Base-by-base conservation (phyloP, 1,140 invertebrate genomes). In the Dolichoris vasculosae region DNA sequence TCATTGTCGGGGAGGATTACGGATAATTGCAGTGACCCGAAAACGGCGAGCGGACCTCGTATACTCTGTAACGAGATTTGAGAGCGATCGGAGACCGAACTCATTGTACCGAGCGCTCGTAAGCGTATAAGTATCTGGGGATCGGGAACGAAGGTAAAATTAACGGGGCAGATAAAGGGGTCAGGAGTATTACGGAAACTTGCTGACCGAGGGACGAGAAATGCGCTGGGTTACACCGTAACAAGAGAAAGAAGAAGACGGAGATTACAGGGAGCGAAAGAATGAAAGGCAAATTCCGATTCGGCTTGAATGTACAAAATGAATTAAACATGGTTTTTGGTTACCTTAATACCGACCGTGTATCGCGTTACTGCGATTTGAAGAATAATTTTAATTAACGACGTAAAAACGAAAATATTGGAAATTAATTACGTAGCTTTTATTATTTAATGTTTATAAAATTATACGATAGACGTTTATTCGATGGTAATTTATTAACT, bases 21-120 rank as follows among this genome's bases (percentile, higher is more conserved):
- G 84, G 84, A 89, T 90, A 89, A 90, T 90, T 90, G 88, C 88
- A 86, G 32, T 88, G 89, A 90, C 89, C 89, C 87, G 88, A 87
- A 90, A 90, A 89, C 82, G 84, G 84, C 82, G 32, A 64, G 15
- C 23, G 30, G 20, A 30, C 82, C 43, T 32, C 35, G 32, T 63
- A 4, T 51, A 40, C 0, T 64, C 63, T 89, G 88, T 89, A 89
- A 88, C 88, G 86, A 87, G 87, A 89, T 89, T 89, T 81, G 73
- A 88, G 86, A 87, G 87, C 3, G 30, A 59, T 32, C 46, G n/a
- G 30, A 30, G 13, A 8, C 75, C 7, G 11, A 2, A 38, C 26
- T 40, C 38, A 32, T 69, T 69, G 17, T 69, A 35, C 17, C 67
- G 0, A 7, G 67, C 35, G 0, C 11, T 43, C 7, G 11, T 6